These are phyloP conservation scores for Bombus confusus DNA, from an alignment of 1,140 invertebrate genomes.

Conservation along the genomic window DNA sequence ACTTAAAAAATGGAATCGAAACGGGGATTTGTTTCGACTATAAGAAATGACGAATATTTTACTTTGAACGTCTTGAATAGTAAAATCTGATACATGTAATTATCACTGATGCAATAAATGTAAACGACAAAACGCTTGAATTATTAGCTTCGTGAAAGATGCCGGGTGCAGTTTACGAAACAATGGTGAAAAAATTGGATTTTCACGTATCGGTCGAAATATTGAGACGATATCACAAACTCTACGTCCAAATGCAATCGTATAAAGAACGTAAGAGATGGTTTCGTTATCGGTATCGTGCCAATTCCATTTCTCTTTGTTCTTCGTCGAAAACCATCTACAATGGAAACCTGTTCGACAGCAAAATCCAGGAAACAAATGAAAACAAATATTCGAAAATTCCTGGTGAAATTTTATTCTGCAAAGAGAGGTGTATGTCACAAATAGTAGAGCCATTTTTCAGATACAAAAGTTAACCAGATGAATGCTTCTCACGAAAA, in stretches of 20 bases:
- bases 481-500: neutral
- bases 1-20: no score
- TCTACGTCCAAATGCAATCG: neutral
- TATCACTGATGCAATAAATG: neutral
- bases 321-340: constrained; percentile 6
- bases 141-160: no score
- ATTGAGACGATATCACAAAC: neutral
- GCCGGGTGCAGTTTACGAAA: neutral
- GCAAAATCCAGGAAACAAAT: constrained; percentile 3
- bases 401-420: constrained; percentile 1
- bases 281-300: constrained; percentile 9
- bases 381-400: constrained; percentile 31
- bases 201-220: neutral
- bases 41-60: neutral
- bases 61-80: neutral
- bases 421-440: neutral
- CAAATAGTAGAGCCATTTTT: neutral
- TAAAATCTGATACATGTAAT: neutral
- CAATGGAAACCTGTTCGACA: neutral
- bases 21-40: no score
- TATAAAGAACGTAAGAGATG: neutral
- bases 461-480: constrained; percentile 2
- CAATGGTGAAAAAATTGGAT: neutral
- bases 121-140: no score
- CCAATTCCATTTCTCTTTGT: constrained; percentile 27